phyloP scores from a whole-genome alignment of 2,888 invertebrate genomes.

The Pterostichus madidus region DNA sequence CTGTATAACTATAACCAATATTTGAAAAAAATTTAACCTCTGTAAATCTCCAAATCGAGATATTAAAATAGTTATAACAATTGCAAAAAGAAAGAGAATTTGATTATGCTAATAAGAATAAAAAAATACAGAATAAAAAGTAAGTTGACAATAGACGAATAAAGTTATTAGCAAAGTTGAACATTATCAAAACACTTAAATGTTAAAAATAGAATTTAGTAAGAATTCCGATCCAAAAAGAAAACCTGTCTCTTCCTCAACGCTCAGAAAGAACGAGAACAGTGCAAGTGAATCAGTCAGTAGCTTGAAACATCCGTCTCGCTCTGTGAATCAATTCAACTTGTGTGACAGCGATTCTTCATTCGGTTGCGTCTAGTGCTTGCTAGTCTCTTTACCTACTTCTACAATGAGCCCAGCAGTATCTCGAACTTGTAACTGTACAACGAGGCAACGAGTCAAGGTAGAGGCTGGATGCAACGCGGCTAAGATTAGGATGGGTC shows the following conservation, averaged over 20 bases:
- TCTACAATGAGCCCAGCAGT: conserved; percentile 27
- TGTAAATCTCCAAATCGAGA: too few species aligned
- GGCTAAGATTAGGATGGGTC: conserved; percentile 73
- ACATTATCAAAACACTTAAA: conserved; percentile 16
- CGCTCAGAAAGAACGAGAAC: not conserved
- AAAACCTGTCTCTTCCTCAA: not conserved
- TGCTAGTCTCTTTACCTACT: conserved; percentile 33
- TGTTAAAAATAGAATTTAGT: not conserved
- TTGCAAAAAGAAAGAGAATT: too few species aligned
- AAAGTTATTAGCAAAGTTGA: too few species aligned
- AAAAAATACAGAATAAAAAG: too few species aligned
- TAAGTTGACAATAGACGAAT: too few species aligned
- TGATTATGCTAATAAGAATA: too few species aligned
- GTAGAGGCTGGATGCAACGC: conserved; percentile 70
- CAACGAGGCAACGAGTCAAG: conserved; percentile 20
- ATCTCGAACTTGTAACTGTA: conserved; percentile 54
- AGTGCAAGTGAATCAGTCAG: conserved; percentile 44
- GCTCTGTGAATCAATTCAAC: conserved; percentile 38
- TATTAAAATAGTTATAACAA: too few species aligned
- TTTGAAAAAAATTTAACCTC: too few species aligned
- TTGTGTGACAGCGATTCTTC: conserved; percentile 41
- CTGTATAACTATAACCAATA: too few species aligned
- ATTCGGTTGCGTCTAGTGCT: not conserved
- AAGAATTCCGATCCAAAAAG: conserved; percentile 14
- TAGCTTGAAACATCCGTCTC: conserved; percentile 5